Evolutionary conservation across 1,140 invertebrate species (phyloP), one percentile per base, ranked within the genome.

Genomic region (Mycetomoellerius zeteki): DNA sequence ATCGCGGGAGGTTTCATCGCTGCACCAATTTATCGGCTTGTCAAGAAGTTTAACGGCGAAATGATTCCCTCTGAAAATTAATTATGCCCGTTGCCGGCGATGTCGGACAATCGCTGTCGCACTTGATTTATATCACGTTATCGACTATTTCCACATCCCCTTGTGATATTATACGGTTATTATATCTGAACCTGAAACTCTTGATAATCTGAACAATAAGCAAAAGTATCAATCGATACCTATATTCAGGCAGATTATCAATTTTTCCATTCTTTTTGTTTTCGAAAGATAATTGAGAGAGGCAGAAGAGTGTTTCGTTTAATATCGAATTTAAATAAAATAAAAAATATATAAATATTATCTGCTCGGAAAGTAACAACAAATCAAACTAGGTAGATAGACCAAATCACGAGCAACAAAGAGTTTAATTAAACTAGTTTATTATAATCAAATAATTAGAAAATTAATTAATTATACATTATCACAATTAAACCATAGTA

Each of bases 1-100:
- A 89, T 88, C 75, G 65, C 73, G 52, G 33, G n/a, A 56, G 54
- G 27, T 88, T 88, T 88, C 60, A 67, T 56, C 43, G 43, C 52
- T 37, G 56, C 47, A n/a, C 16, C 72, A 84, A 71, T 88, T 89
- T 89, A 88, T 89, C 77, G 69, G 54, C 73, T 85, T 73, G 52
- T 77, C 80, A 47, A 84, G 37, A 75, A 84, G 80, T 84, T 81
- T 84, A 84, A 84, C 80, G 33, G 52, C 24, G 14, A 84, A 84
- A 84, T 84, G 80, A 84, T 84, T 62, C 24, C 54, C 71, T 14
- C 80, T 47, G 80, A 84, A 84, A 50, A 84, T 84, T 84, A 84
- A 84, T 84, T 84, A 75, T 84, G 37, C 54, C 69, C 37, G 69
- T 27, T 60, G 30, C 77, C 30, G 43, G 43, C n/a, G 60, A n/a